Percentiles rank a stretch among this genome's conserved stretches.
Conservation (phyloP, 2,797 vertebrate genomes). For the Clarias laeviceps region DNA sequence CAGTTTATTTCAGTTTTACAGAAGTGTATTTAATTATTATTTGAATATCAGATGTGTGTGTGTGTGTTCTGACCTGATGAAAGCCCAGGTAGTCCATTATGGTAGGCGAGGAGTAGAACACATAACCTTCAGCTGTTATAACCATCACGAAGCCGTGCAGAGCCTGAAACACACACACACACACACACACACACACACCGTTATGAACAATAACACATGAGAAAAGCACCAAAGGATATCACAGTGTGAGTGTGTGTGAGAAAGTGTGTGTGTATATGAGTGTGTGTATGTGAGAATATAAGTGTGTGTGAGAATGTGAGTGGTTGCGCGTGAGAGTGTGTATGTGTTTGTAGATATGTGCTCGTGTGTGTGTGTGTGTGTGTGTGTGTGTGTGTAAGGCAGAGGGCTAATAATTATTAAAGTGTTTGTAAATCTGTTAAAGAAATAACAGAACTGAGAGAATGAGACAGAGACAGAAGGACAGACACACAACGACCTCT, state of each 20-base stretch:
- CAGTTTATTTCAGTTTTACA: not conserved
- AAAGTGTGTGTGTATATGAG: not conserved
- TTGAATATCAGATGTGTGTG: not conserved
- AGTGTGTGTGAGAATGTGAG: not conserved
- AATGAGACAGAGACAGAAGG: not conserved
- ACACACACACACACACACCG: constrained; percentile 9
- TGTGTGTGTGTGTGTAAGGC: not conserved
- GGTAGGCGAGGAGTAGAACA: constrained; percentile 80
- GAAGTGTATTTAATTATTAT: not conserved
- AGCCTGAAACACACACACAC: constrained; percentile 64
- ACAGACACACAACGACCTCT: not conserved
- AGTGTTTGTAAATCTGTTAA: not conserved
- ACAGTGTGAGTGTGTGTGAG: not conserved
- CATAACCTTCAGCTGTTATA: constrained; percentile 78
- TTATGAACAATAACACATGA: not conserved
- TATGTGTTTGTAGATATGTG: not conserved
- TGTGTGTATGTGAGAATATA: not conserved
- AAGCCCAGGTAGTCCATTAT: constrained; percentile 85
- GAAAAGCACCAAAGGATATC: constrained; percentile 15
- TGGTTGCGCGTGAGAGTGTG: not conserved
- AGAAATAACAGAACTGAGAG: not conserved
- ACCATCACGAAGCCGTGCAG: constrained; percentile 82
- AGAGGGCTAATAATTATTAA: not conserved
- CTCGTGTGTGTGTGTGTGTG: not conserved
- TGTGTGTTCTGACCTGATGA: constrained; percentile 74